phyloP scores from a whole-genome alignment of 2,797 vertebrate species.

The Galagoides demidoff region DNA sequence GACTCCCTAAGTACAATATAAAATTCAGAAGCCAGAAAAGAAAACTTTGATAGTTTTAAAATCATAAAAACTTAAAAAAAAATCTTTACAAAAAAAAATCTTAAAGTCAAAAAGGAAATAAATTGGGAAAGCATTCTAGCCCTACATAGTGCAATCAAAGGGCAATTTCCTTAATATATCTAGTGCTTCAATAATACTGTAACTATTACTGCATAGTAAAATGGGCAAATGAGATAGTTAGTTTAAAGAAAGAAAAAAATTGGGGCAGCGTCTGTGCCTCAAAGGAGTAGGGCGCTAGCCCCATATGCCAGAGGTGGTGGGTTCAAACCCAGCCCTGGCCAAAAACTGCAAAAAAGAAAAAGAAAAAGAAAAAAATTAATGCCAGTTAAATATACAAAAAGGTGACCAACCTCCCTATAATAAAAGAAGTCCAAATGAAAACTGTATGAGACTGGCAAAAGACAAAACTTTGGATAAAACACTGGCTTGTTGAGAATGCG shows the following conservation, averaged over 20 bases:
- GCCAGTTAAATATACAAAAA: background rate
- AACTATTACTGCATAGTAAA: background rate
- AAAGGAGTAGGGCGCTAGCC: no score
- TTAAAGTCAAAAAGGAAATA: conserved; percentile 16
- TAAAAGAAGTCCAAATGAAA: conserved; percentile 27
- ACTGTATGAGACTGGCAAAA: background rate
- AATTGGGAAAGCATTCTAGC: background rate
- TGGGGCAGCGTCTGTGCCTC: no score
- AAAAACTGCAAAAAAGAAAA: background rate
- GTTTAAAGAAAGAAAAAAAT: background rate
- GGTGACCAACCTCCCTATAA: background rate
- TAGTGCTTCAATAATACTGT: background rate
- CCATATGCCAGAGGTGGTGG: no score
- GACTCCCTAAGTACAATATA: background rate
- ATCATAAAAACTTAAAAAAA: background rate
- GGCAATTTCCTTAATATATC: background rate
- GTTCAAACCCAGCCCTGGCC: no score
- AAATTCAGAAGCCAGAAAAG: conserved; percentile 50
- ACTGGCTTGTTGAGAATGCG: background rate
- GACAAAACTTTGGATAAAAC: conserved; percentile 2
- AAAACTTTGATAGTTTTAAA: conserved; percentile 17
- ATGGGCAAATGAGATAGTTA: background rate
- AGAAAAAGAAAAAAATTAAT: background rate
- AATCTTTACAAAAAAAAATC: background rate
- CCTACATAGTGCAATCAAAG: background rate